phyloP scores from a whole-genome alignment of 64 coral and sea anemone species.

The Montipora sp. region DNA sequence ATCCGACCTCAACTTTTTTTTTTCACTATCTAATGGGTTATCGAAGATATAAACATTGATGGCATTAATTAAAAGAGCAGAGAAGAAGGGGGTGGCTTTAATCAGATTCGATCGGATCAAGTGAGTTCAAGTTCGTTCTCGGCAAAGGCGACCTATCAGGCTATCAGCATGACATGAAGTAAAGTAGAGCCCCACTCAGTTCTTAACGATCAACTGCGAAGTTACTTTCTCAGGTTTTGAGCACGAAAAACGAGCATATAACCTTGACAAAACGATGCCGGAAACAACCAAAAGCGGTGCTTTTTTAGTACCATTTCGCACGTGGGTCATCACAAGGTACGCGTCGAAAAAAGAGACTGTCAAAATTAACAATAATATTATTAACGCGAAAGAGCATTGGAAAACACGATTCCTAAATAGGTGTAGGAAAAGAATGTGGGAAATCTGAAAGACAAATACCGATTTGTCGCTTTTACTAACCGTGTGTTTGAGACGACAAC shows the following conservation, averaged over 20 bases:
- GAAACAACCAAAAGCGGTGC: too few relatives aligned
- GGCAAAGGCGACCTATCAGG: not conserved
- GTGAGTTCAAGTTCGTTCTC: not conserved
- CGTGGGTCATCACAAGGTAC: too few relatives aligned
- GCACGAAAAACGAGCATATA: too few relatives aligned
- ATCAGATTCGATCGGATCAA: not conserved
- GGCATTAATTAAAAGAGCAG: not conserved
- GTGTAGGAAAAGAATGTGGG: not conserved
- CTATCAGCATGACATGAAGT: too few relatives aligned
- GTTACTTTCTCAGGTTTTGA: too few relatives aligned
- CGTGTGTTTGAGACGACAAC: not conserved
- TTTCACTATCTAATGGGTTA: not conserved
- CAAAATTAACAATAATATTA: not conserved
- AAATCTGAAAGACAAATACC: not conserved
- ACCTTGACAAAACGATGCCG: too few relatives aligned
- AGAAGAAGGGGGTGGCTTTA: not conserved
- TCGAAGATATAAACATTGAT: not conserved
- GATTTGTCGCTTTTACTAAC: not conserved
- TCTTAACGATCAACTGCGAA: too few relatives aligned
- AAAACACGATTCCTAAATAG: not conserved
- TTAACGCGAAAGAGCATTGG: not conserved
- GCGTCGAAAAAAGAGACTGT: not conserved
- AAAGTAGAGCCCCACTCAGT: too few relatives aligned
- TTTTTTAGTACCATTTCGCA: too few relatives aligned
- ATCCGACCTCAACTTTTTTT: too few relatives aligned